Conservation (phyloP, 2,888 invertebrate species). For the Andrena minutula region DNA sequence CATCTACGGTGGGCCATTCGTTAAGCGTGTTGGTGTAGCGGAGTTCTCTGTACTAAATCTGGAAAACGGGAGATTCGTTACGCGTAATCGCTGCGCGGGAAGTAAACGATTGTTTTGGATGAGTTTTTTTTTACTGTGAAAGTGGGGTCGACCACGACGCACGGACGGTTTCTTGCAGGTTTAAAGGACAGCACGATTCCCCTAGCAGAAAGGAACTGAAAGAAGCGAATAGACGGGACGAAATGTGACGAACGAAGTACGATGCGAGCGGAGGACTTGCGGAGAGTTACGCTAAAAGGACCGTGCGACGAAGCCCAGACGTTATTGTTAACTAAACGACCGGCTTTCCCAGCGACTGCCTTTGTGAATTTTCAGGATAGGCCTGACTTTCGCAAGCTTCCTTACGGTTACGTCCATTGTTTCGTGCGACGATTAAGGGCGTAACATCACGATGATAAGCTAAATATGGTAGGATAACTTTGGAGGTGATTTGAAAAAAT, state of each 20-base stretch:
- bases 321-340: conserved; percentile 8
- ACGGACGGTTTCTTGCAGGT: conserved; percentile 7
- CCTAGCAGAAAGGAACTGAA: conserved; percentile 2
- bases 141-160: conserved; percentile 10
- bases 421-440: no score
- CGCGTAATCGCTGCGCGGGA: no score
- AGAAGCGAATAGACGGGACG: conserved; percentile 14
- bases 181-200: conserved; percentile 10
- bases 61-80: no score
- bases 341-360: conserved; percentile 23
- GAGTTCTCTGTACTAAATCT: no score
- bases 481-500: no score
- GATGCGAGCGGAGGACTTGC: neutral
- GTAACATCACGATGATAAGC: no score
- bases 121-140: no score
- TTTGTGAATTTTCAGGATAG: conserved; percentile 23
- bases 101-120: no score
- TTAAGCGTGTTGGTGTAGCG: no score
- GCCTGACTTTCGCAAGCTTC: no score
- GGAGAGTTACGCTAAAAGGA: conserved; percentile 19
- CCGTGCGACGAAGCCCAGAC: conserved; percentile 19
- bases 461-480: no score
- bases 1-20: neutral
- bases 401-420: no score
- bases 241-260: conserved; percentile 23